phyloP scores from a whole-genome alignment of 2,113 vertebrate genomes.

The Anolis carolinensis region DNA sequence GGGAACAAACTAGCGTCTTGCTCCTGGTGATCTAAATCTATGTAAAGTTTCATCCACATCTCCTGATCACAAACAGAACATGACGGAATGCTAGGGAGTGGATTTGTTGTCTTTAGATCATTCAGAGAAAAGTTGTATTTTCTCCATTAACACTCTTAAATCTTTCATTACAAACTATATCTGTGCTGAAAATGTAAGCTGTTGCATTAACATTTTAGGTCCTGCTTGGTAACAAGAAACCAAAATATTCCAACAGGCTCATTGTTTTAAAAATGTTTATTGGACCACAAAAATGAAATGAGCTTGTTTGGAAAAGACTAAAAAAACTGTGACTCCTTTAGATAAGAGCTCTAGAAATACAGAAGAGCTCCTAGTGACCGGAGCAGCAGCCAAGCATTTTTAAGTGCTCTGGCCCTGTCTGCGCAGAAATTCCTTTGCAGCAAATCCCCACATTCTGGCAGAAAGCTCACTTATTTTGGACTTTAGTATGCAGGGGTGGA shows the following conservation, averaged over 20 bases:
- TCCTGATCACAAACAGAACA: not conserved
- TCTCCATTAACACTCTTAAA: not conserved
- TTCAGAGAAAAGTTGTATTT: not conserved
- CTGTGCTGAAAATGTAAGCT: not conserved
- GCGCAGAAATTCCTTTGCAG: conserved; percentile 23
- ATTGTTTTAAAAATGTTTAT: conserved; percentile 6
- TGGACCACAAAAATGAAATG: not conserved
- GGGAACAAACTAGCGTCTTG: not conserved
- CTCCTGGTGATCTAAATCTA: too few relatives aligned
- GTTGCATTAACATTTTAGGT: not conserved
- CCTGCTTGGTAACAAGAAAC: conserved; percentile 16
- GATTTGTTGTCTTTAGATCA: not conserved
- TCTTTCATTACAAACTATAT: not conserved
- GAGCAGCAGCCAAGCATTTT: not conserved
- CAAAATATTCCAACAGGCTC: not conserved
- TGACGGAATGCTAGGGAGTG: not conserved
- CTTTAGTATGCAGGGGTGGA: not conserved
- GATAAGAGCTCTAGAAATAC: not conserved
- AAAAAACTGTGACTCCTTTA: not conserved
- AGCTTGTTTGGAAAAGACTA: conserved; percentile 8
- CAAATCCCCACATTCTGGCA: not conserved
- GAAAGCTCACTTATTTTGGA: not conserved
- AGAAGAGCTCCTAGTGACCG: too few relatives aligned
- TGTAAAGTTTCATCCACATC: not conserved
- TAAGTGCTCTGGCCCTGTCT: conserved; percentile 13